Percentiles rank a stretch among this genome's conserved stretches.
These are phyloP conservation scores for Lagorchestes hirsutus DNA, from an alignment of 2,797 vertebrate genomes.

Conservation along the genomic window DNA sequence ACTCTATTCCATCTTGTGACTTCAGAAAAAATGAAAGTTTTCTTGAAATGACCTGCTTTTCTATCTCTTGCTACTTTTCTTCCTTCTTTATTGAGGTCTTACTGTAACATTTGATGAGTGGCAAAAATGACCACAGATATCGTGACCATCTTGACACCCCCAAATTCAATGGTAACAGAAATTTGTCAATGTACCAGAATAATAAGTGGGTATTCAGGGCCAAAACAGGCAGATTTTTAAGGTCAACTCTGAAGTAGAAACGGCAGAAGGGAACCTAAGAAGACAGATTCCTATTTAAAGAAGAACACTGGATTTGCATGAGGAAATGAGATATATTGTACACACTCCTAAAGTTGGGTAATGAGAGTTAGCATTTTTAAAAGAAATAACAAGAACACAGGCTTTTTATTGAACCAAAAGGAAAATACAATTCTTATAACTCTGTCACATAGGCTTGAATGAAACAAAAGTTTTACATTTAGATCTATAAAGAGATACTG, in stretches of 20 bases:
- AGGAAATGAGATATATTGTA: background rate
- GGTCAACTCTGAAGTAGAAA: background rate
- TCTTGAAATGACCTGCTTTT: slow-evolving; percentile 25
- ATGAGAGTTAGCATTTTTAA: background rate
- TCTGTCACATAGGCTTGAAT: background rate
- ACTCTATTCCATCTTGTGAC: slow-evolving; percentile 15
- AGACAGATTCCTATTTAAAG: background rate
- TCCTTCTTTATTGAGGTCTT: background rate
- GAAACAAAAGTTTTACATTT: background rate
- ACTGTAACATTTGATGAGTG: background rate
- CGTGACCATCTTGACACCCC: background rate
- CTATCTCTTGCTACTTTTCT: background rate
- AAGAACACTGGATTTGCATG: background rate
- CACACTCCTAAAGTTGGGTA: background rate
- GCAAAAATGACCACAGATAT: background rate
- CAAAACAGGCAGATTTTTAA: background rate
- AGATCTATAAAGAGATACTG: background rate
- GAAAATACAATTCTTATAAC: background rate
- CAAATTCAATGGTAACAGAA: background rate
- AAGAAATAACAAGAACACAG: background rate
- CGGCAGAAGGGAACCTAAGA: background rate
- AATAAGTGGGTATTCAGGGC: background rate
- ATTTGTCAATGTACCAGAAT: background rate
- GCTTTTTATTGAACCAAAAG: background rate
- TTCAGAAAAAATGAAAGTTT: slow-evolving; percentile 31